Conservation (phyloP, 2,113 vertebrate species). For the Acrocephalus arundinaceus region DNA sequence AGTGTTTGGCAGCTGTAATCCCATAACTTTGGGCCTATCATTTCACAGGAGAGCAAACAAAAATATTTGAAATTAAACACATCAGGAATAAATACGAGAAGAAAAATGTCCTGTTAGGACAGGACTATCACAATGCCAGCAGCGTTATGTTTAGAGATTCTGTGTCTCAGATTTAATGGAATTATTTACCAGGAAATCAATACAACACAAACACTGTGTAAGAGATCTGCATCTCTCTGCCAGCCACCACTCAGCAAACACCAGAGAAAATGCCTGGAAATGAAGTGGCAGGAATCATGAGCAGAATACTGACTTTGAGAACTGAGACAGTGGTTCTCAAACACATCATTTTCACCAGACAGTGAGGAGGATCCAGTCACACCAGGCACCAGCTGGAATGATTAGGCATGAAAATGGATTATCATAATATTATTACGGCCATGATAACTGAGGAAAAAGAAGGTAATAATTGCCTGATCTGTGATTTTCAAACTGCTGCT, state of each 20-base stretch:
- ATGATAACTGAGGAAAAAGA: not conserved
- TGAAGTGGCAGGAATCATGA: not conserved
- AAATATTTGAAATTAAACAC: not conserved
- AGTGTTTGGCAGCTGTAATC: not conserved
- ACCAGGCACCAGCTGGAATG: not conserved
- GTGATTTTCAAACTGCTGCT: not conserved
- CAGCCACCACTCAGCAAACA: not conserved
- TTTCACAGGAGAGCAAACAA: not conserved
- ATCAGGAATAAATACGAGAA: not conserved
- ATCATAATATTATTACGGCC: not conserved
- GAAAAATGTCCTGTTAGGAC: not conserved
- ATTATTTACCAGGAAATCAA: slow-evolving; percentile 14
- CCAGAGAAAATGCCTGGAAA: not conserved
- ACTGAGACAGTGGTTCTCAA: not conserved
- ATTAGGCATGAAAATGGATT: not conserved
- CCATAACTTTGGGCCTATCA: not conserved
- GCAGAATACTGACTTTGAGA: not conserved
- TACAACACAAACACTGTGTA: not conserved
- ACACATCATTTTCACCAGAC: not conserved
- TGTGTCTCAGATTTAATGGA: not conserved
- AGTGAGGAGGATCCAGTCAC: not conserved
- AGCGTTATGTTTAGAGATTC: not conserved
- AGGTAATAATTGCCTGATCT: not conserved
- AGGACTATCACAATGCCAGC: not conserved
- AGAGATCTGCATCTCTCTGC: not conserved